These are phyloP conservation scores for Channa maculata DNA, from an alignment of 2,113 vertebrate species.

Conservation along the genomic window DNA sequence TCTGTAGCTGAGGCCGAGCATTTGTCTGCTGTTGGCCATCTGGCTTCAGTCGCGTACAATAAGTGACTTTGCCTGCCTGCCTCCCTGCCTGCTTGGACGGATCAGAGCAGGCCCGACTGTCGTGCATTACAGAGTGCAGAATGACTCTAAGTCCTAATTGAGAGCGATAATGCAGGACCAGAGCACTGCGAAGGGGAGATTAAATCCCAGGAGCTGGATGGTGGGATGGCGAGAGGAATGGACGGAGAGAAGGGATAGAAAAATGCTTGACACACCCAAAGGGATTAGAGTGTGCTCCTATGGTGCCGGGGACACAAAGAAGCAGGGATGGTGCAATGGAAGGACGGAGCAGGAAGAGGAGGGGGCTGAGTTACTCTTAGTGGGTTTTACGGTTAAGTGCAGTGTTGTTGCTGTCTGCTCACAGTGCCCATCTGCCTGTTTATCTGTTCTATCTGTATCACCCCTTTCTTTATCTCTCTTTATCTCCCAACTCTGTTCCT, in stretches of 20 bases:
- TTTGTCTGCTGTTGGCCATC: conserved; percentile 70
- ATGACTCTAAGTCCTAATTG: conserved; percentile 80
- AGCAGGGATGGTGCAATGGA: conserved; percentile 54
- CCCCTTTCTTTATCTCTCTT: conserved; percentile 62
- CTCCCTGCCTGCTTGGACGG: conserved; percentile 57
- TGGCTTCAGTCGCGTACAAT: conserved; percentile 68
- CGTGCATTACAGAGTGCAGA: conserved; percentile 74
- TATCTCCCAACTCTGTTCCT: conserved; percentile 59
- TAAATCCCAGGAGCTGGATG: conserved; percentile 74
- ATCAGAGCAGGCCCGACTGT: conserved; percentile 62
- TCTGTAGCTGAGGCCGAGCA: conserved; percentile 47
- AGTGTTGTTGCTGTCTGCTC: conserved; percentile 72
- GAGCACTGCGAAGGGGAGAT: conserved; percentile 54
- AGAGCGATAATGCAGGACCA: conserved; percentile 74
- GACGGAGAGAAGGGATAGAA: conserved; percentile 61
- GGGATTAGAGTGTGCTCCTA: conserved; percentile 71
- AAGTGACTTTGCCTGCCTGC: conserved; percentile 72
- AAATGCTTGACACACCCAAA: conserved; percentile 66
- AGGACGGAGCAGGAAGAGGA: background rate
- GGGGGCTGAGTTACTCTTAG: conserved; percentile 42
- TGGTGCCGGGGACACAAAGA: conserved; percentile 67
- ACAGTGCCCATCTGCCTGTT: conserved; percentile 75
- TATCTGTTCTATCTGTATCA: conserved; percentile 65
- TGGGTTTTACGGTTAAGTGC: conserved; percentile 73
- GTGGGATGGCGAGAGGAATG: conserved; percentile 55